Percentiles rank a stretch among this genome's conserved stretches.
Conservation (phyloP, 2,113 vertebrate genomes). For the Anas platyrhynchos region DNA sequence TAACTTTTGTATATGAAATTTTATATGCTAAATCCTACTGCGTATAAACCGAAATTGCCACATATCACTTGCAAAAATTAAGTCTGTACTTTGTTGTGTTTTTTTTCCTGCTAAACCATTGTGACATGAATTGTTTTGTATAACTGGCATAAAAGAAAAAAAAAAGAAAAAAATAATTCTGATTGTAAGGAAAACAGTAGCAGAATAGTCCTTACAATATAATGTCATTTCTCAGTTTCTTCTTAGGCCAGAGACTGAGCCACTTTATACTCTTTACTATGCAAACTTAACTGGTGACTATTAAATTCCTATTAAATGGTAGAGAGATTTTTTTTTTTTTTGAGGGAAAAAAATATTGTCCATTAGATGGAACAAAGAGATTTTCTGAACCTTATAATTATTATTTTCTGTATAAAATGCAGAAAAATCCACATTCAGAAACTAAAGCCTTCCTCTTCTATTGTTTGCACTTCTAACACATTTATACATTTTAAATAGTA, state of each 20-base stretch:
- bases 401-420: background rate
- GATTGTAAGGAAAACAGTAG: background rate
- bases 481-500: background rate
- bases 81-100: background rate
- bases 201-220: background rate
- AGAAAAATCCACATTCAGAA: background rate
- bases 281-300: background rate
- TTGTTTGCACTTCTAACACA: background rate
- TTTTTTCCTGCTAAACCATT: background rate
- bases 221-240: background rate
- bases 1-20: background rate
- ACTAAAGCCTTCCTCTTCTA: background rate
- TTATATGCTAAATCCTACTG: background rate
- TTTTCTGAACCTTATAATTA: background rate
- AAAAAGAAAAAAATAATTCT: background rate
- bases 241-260: background rate
- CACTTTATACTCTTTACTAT: background rate
- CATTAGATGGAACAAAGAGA: background rate
- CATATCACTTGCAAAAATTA: background rate
- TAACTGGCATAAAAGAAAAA: background rate
- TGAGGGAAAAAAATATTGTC: background rate
- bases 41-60: background rate
- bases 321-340: background rate
- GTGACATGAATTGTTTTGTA: background rate
- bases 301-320: background rate